Evolutionary conservation across 2,113 vertebrate genomes (phyloP), one percentile per base, ranked within the genome.

Genomic region (Vicugna pacos): DNA sequence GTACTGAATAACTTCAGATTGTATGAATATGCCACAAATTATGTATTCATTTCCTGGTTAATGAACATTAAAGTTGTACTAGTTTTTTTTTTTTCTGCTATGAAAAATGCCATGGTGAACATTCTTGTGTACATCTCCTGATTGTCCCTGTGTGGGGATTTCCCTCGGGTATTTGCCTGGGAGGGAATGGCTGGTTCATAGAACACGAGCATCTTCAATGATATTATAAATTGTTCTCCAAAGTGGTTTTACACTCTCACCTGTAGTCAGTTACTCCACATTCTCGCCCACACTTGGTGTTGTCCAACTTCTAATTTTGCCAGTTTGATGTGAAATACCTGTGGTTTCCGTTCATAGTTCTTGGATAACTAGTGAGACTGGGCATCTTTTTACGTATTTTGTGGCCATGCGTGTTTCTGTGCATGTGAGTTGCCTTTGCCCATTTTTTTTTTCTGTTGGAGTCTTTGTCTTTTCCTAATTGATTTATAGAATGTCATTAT

Each of bases 391-490:
- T 32, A 26, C 3, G 20, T 79, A 65, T 58, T 42, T 80, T 64
- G 72, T 96, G 50, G 24, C 38, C 24, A 12, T 58, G 52, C 2
- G 17, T 54, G 6, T 92, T 92, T 95, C 67, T 35, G 64, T 8
- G 72, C 77, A 28, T 17, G 15, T 77, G 50, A 87, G 62, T 76
- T 82, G 17, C 48, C 76, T 89, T 92, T 92, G 42, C 70, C 67
- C 14, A 38, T 58, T 58, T 28, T 56, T 32, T 60, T 38, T 54
- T 62, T 20, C n/a, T 60, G 6, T 84, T 24, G 11, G 72, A 81
- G 30, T 86, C 32, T 70, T 93, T 93, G n/a, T 48, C 38, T 17
- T 95, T 84, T 67, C 16, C 65, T 81, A 65, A 67, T n/a, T 75
- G 58, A 85, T 62, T 91, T 72, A 67, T 1, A 85, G 62, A 56